Percentiles rank a stretch among this genome's conserved stretches.
Conservation (phyloP, 2,888 invertebrate species). For the Erebia palarica region DNA sequence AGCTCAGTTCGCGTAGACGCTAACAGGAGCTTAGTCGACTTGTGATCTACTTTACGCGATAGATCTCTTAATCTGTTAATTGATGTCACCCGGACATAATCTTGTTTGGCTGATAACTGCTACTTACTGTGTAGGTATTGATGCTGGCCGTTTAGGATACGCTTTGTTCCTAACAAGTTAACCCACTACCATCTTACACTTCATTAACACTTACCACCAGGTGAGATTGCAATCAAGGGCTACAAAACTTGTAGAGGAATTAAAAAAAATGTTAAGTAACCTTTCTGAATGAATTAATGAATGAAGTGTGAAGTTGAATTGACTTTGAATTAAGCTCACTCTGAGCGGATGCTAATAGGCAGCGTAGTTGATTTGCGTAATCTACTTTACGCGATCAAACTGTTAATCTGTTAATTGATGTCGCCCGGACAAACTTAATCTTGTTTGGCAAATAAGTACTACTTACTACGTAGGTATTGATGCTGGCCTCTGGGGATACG, state of each 20-base stretch:
- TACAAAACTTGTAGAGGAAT: too few species aligned
- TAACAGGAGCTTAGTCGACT: slow-evolving; percentile 14
- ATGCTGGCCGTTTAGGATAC: slow-evolving; percentile 3
- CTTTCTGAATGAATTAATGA: neutral
- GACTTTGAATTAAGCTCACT: neutral
- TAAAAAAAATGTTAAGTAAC: too few species aligned
- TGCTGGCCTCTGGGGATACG: slow-evolving; percentile 7
- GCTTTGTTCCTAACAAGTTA: too few species aligned
- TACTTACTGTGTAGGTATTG: slow-evolving; percentile 2
- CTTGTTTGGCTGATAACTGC: slow-evolving; percentile 17
- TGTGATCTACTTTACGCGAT: slow-evolving; percentile 36
- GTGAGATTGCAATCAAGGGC: too few species aligned
- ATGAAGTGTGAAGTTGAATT: too few species aligned
- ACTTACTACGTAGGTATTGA: slow-evolving; percentile 2
- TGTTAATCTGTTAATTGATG: slow-evolving; percentile 58
- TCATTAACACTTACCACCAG: too few species aligned
- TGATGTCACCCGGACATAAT: slow-evolving; percentile 44
- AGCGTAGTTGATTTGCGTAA: slow-evolving; percentile 34
- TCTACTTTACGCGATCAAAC: slow-evolving; percentile 37
- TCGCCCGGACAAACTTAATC: slow-evolving; percentile 31
- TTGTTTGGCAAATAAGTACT: slow-evolving; percentile 14
- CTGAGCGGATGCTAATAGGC: slow-evolving; percentile 8
- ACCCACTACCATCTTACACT: too few species aligned
- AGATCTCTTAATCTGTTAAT: slow-evolving; percentile 54
- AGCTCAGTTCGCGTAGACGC: too few species aligned